A percentile compares a stretch with the other conserved stretches of the same genome.
phyloP scores from a whole-genome alignment of 2,888 invertebrate species.

The Lottia gigantea region DNA sequence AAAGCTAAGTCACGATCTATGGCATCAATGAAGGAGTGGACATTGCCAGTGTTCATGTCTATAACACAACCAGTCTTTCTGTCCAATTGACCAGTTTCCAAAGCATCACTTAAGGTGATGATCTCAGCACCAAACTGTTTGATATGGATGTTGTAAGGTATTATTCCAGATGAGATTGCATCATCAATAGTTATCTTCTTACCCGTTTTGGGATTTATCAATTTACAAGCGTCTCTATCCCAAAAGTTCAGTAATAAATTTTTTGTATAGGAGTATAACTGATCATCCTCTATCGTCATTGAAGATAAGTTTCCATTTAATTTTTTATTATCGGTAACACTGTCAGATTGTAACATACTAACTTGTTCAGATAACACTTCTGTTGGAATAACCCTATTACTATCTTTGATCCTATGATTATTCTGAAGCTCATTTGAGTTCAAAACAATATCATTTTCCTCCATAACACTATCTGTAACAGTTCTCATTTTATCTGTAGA shows the following conservation, averaged over 20 bases:
- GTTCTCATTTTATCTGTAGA: neutral
- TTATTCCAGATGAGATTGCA: conserved; percentile 29
- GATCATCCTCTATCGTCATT: neutral
- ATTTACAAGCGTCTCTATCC: conserved; percentile 39
- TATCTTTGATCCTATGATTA: too few relatives aligned
- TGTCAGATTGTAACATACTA: too few relatives aligned
- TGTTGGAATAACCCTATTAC: too few relatives aligned
- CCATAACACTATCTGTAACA: neutral
- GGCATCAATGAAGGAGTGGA: conserved; percentile 53
- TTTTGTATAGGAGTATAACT: conserved; percentile 32
- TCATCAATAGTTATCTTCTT: conserved; percentile 32
- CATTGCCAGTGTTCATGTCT: conserved; percentile 71
- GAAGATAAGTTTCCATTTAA: too few relatives aligned
- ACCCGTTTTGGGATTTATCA: conserved; percentile 49
- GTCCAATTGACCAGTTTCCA: conserved; percentile 76
- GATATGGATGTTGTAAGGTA: conserved; percentile 43
- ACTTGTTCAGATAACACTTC: too few relatives aligned
- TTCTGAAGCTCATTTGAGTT: neutral
- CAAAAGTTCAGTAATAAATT: conserved; percentile 47
- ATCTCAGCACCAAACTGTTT: conserved; percentile 66
- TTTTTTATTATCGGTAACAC: too few relatives aligned
- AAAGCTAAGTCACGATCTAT: conserved; percentile 30
- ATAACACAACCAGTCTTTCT: conserved; percentile 75
- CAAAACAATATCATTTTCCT: neutral
- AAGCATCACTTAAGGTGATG: conserved; percentile 69